These are phyloP conservation scores for Platysteira castanea DNA, from an alignment of 2,113 vertebrate species.

Conservation along the genomic window DNA sequence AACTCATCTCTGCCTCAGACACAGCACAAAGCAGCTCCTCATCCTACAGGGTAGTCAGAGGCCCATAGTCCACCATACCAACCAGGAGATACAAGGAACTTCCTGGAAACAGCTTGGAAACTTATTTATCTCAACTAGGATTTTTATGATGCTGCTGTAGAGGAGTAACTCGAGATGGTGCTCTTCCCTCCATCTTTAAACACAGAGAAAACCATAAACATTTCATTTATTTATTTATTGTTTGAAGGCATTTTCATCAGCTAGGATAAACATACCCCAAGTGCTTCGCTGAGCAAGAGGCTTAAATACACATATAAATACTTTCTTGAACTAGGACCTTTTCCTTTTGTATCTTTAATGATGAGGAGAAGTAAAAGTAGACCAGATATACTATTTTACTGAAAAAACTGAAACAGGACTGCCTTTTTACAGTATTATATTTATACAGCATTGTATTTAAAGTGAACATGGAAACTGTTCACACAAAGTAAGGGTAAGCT, in stretches of 20 bases:
- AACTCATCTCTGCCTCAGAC: background rate
- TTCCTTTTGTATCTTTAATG: background rate
- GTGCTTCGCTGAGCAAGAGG: background rate
- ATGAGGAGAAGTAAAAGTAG: background rate
- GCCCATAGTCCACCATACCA: background rate
- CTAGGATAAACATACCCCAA: background rate
- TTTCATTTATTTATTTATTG: background rate
- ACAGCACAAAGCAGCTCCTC: background rate
- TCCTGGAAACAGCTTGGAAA: background rate
- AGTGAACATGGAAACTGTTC: background rate
- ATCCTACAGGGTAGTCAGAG: background rate
- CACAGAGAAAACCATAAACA: background rate
- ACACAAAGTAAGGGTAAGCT: background rate
- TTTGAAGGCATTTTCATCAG: background rate
- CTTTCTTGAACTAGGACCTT: background rate
- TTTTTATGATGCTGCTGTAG: background rate
- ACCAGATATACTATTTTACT: background rate
- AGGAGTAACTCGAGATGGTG: rapidly evolving
- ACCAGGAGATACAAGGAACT: background rate
- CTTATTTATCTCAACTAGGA: background rate
- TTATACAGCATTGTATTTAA: background rate
- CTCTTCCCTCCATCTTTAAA: background rate
- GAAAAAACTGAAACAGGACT: background rate
- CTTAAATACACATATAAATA: background rate
- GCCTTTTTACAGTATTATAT: background rate